phyloP scores from a whole-genome alignment of 2,888 invertebrate genomes.

The Escarpia spicata region DNA sequence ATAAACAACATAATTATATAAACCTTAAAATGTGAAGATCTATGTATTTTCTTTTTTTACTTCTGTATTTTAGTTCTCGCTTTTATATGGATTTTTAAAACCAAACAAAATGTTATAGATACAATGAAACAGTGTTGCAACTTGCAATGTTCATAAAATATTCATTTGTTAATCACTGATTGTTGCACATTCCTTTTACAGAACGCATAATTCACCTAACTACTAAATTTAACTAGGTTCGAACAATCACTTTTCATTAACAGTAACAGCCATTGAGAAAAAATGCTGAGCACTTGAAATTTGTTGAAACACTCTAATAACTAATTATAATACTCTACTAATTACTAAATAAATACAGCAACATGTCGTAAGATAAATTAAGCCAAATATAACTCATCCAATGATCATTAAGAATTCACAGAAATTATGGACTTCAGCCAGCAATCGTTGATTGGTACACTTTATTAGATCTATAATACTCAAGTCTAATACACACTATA shows the following conservation, averaged over 20 bases:
- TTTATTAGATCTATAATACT: constrained; percentile 14
- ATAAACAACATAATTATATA: no score
- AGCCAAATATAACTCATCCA: constrained; percentile 18
- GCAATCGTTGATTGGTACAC: constrained; percentile 18
- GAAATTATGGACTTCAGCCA: neutral
- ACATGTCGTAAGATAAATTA: neutral
- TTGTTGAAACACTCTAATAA: neutral
- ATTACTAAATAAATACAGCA: constrained; percentile 4
- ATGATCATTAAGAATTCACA: constrained; percentile 17
- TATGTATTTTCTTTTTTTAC: no score
- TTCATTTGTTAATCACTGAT: constrained; percentile 17
- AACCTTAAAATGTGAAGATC: no score
- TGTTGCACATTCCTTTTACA: constrained; percentile 7
- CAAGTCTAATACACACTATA: constrained; percentile 16
- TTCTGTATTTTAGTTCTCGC: no score
- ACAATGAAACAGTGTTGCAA: neutral
- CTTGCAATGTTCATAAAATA: constrained; percentile 20
- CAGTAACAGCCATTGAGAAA: constrained; percentile 1
- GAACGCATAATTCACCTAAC: neutral
- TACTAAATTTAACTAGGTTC: constrained; percentile 18
- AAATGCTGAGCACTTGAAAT: neutral
- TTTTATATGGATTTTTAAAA: neutral
- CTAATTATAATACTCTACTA: neutral
- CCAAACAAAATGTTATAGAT: neutral
- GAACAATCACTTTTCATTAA: constrained; percentile 17